Evolutionary conservation across 2,797 vertebrate genomes (phyloP).

Genomic region (Chaenodraco wilsoni): DNA sequence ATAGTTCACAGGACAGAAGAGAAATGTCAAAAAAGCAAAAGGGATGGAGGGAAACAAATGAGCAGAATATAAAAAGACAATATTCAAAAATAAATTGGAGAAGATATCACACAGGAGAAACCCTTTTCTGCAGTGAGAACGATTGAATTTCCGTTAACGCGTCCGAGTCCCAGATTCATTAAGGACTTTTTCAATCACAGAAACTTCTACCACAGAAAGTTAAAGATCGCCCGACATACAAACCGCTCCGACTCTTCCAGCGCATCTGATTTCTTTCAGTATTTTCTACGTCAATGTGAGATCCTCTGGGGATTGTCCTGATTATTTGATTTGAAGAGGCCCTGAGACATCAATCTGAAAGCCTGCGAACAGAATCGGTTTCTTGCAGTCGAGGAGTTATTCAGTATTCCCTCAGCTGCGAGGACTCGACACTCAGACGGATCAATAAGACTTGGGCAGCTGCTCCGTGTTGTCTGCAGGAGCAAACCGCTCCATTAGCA

Average conservation of each 20-base stretch:
- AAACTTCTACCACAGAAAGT: background rate
- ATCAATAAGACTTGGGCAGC: conserved; percentile 50
- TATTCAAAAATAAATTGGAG: background rate
- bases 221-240: background rate
- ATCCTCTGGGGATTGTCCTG: background rate
- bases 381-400: conserved; percentile 6
- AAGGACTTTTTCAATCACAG: background rate
- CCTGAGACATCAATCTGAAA: conserved; percentile 3
- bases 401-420: conserved; percentile 20
- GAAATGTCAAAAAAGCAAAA: too few relatives aligned
- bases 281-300: background rate
- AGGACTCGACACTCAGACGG: conserved; percentile 37
- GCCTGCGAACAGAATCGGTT: conserved; percentile 13
- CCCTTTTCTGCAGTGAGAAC: too few relatives aligned
- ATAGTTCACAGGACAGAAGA: too few relatives aligned
- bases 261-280: background rate
- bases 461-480: conserved; percentile 20
- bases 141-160: too few relatives aligned
- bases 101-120: too few relatives aligned
- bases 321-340: background rate
- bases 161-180: too few relatives aligned
- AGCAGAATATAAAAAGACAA: background rate
- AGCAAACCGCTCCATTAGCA: conserved; percentile 42
- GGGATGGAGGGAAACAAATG: background rate
- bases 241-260: conserved; percentile 4